Evolutionary conservation across 1,140 invertebrate species (phyloP).

Genomic region (Neodiprion virginianus): DNA sequence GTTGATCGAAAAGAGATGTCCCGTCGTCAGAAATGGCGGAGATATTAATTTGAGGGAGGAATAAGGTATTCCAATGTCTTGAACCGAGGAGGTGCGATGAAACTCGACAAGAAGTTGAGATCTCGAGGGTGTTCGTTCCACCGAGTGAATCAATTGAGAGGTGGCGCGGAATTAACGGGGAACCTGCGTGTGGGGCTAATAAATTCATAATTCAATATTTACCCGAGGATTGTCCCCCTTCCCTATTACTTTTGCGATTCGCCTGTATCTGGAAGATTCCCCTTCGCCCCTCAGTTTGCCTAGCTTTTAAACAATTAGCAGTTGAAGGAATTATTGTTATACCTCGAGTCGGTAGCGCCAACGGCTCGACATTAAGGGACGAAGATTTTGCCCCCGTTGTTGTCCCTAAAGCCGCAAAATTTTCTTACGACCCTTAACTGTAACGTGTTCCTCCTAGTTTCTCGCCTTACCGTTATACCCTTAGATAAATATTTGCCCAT

Average conservation of each 20-base stretch:
- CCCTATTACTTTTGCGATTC: conserved; percentile 15
- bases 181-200: conserved; percentile 35
- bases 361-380: neutral
- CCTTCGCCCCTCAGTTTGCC: conserved; percentile 38
- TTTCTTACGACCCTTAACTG: neutral
- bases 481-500: neutral
- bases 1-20: neutral
- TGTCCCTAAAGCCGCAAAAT: neutral
- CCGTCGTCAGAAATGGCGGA: neutral
- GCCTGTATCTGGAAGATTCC: conserved; percentile 22
- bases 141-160: neutral
- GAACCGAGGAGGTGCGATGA: neutral
- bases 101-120: neutral
- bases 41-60: neutral
- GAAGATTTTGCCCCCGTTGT: neutral
- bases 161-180: neutral
- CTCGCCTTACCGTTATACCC: neutral
- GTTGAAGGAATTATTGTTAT: conserved; percentile 35
- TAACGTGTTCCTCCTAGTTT: neutral
- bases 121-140: neutral
- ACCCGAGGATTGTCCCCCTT: conserved; percentile 46
- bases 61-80: neutral
- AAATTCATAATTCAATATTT: conserved; percentile 59
- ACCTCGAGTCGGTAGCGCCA: neutral
- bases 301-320: conserved; percentile 57